phyloP scores from a whole-genome alignment of 2,113 vertebrate genomes.

The Hoplias malabaricus region DNA sequence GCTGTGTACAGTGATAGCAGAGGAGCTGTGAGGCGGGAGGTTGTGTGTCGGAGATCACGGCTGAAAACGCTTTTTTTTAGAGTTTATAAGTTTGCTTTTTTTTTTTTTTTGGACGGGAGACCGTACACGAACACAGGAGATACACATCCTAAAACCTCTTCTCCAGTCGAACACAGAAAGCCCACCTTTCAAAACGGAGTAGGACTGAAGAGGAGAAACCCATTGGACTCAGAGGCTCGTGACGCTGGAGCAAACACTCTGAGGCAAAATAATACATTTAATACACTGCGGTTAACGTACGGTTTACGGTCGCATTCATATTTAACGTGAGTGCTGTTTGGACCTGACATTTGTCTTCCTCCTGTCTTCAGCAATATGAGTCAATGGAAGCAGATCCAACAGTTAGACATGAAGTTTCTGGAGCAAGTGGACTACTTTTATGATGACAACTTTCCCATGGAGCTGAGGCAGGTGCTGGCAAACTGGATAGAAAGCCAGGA shows the following conservation, averaged over 20 bases:
- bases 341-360: background rate
- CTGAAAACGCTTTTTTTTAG: too few species aligned
- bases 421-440: slow-evolving; percentile 97
- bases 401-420: slow-evolving; percentile 91
- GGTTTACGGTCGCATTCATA: too few species aligned
- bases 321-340: too few species aligned
- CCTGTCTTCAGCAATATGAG: slow-evolving; percentile 81
- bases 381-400: slow-evolving; percentile 96
- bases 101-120: too few species aligned
- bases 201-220: background rate
- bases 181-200: background rate
- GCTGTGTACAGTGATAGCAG: too few species aligned
- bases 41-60: too few species aligned
- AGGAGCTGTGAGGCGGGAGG: too few species aligned
- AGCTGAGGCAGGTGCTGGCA: slow-evolving; percentile 89
- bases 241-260: background rate
- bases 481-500: slow-evolving; percentile 95
- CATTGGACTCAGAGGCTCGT: background rate
- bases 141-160: too few species aligned
- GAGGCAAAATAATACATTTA: background rate
- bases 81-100: too few species aligned
- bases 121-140: background rate
- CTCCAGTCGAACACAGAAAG: background rate
- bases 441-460: slow-evolving; percentile 97
- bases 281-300: too few species aligned